Conservation (phyloP, 2,113 vertebrate species). For the Nipponia nippon region DNA sequence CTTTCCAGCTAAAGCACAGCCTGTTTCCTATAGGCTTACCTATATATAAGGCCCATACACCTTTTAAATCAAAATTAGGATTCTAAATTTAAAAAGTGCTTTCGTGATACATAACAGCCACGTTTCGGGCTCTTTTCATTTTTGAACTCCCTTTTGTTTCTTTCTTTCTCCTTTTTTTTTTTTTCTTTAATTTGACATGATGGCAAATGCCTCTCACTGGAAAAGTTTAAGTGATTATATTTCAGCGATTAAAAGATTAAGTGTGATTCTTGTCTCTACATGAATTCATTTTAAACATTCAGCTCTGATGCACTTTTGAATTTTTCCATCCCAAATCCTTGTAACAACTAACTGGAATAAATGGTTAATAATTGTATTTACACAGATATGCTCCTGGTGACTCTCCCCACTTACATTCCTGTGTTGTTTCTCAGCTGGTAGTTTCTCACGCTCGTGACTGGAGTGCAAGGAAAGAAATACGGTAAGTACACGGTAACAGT, state of each 20-base stretch:
- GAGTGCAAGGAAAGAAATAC: conserved; percentile 37
- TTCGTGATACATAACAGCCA: not conserved
- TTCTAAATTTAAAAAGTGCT: not conserved
- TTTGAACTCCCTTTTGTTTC: not conserved
- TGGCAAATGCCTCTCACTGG: not conserved
- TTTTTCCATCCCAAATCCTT: not conserved
- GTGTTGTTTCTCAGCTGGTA: not conserved
- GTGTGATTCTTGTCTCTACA: not conserved
- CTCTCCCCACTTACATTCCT: not conserved
- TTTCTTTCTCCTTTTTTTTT: not conserved
- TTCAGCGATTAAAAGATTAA: conserved; percentile 13
- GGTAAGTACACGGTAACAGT: conserved; percentile 4
- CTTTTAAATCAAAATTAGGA: not conserved
- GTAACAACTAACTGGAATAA: not conserved
- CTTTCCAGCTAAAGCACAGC: not conserved
- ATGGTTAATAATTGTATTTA: not conserved
- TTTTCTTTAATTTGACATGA: not conserved
- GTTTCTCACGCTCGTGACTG: not conserved
- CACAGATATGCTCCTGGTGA: not conserved
- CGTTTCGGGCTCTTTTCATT: not conserved
- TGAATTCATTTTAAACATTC: not conserved
- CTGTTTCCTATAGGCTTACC: not conserved
- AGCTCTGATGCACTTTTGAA: not conserved
- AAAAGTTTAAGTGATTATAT: not conserved
- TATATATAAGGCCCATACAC: not conserved